Evolutionary conservation across 2,888 invertebrate genomes (phyloP).

Genomic region (Venustoraphidia nigricollis): DNA sequence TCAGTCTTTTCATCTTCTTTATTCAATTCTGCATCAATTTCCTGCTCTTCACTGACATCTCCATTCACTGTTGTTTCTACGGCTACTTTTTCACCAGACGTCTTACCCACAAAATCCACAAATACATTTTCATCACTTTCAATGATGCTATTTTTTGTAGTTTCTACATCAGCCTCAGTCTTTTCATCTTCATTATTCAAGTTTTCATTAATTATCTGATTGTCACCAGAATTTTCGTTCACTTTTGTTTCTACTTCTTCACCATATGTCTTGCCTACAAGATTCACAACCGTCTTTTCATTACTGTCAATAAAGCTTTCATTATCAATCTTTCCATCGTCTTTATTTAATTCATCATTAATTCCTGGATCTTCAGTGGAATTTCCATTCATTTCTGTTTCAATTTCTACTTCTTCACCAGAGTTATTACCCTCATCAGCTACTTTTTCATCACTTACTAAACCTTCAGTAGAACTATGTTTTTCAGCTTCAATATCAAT

Average conservation of each 20-base stretch:
- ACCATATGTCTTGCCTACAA: background rate
- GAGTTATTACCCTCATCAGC: constrained; percentile 11
- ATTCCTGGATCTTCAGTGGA: background rate
- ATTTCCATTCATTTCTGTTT: background rate
- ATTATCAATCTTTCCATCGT: background rate
- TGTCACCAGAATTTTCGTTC: constrained; percentile 1
- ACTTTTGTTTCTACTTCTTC: background rate
- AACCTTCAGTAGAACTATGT: background rate
- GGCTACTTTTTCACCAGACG: constrained; percentile 11
- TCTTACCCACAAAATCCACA: background rate
- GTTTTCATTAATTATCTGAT: background rate
- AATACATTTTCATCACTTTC: background rate
- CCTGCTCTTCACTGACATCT: background rate
- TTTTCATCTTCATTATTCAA: constrained; percentile 5
- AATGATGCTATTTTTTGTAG: background rate
- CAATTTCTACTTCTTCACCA: constrained; percentile 3
- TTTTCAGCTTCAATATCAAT: background rate
- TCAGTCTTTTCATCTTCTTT: constrained; percentile 9
- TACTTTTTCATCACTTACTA: constrained; percentile 1
- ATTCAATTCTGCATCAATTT: constrained; percentile 6
- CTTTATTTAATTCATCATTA: constrained; percentile 6
- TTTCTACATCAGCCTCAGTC: background rate
- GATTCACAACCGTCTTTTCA: background rate
- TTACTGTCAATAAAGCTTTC: background rate
- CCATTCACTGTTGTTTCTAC: background rate